Conservation (phyloP, 2,113 vertebrate genomes). For the Peromyscus polionotus region DNA sequence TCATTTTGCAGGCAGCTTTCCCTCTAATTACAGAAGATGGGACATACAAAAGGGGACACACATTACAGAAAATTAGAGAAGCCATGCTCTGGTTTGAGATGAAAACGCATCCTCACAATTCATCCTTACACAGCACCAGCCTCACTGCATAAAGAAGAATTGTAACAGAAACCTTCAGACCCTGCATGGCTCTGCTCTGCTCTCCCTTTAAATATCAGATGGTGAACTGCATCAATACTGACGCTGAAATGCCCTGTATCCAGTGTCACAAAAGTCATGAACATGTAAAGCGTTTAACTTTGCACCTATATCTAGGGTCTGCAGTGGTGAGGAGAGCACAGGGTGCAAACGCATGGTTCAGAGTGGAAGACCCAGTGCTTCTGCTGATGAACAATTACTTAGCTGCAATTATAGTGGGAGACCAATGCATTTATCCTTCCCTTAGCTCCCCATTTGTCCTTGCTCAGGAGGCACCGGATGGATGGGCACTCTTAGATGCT, state of each 20-base stretch:
- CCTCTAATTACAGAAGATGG: background rate
- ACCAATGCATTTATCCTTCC: constrained; percentile 27
- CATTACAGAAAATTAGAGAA: constrained; percentile 32
- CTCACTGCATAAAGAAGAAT: background rate
- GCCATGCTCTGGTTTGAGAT: background rate
- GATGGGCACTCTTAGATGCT: constrained; percentile 58
- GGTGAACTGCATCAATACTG: background rate
- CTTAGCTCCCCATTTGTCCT: constrained; percentile 35
- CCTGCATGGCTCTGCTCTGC: background rate
- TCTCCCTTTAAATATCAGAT: background rate
- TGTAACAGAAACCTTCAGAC: background rate
- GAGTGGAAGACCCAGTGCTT: background rate
- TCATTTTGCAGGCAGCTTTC: background rate
- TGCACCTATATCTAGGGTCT: background rate
- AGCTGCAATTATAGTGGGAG: constrained; percentile 49
- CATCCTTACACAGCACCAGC: background rate
- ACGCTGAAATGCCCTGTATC: background rate
- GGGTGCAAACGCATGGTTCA: rapidly evolving
- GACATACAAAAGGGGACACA: background rate
- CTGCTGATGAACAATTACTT: constrained; percentile 47
- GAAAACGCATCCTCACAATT: background rate
- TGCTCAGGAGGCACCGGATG: background rate
- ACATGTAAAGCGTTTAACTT: background rate
- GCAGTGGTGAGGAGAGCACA: rapidly evolving
- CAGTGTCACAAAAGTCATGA: background rate